A percentile compares a stretch with the other conserved stretches of the same genome.
These are phyloP conservation scores for Drosophila eugracilis DNA, from an alignment of 1,140 invertebrate genomes.

Conservation along the genomic window DNA sequence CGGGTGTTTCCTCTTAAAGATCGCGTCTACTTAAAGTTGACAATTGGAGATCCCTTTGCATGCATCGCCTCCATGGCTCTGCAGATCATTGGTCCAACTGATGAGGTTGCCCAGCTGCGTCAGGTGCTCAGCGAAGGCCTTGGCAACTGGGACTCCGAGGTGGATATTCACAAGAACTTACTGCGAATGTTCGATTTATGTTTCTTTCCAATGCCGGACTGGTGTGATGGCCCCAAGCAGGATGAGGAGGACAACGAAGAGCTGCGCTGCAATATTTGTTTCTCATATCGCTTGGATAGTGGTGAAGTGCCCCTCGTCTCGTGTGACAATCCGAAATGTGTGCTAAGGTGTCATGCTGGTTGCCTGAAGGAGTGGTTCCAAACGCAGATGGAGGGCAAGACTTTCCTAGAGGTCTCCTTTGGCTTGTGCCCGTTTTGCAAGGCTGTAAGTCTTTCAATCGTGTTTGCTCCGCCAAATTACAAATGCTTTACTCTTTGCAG, in stretches of 20 bases:
- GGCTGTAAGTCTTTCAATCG: constrained; percentile 46
- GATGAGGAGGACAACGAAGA: constrained; percentile 32
- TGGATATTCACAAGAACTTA: constrained; percentile 78
- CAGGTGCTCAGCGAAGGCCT: constrained; percentile 69
- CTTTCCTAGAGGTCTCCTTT: constrained; percentile 73
- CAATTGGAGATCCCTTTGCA: constrained; percentile 67
- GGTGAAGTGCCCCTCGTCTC: constrained; percentile 76
- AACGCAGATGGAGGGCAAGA: constrained; percentile 68
- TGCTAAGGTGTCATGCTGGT: constrained; percentile 71
- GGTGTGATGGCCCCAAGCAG: constrained; percentile 14
- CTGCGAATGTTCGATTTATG: constrained; percentile 78
- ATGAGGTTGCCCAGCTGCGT: constrained; percentile 64
- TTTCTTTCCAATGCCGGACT: constrained; percentile 74
- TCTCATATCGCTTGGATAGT: constrained; percentile 63
- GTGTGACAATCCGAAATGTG: constrained; percentile 75
- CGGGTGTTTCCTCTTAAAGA: constrained; percentile 72
- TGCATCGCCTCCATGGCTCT: constrained; percentile 60
- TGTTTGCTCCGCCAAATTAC: no score
- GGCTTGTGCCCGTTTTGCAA: constrained; percentile 81
- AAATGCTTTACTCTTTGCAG: constrained; percentile 22
- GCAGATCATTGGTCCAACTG: constrained; percentile 75
- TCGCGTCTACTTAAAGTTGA: constrained; percentile 66
- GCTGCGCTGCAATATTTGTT: constrained; percentile 78
- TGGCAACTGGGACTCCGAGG: constrained; percentile 71
- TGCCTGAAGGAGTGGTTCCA: constrained; percentile 82